Base-by-base conservation (phyloP, 1,140 invertebrate species). In the Drosophila punjabiensis region DNA sequence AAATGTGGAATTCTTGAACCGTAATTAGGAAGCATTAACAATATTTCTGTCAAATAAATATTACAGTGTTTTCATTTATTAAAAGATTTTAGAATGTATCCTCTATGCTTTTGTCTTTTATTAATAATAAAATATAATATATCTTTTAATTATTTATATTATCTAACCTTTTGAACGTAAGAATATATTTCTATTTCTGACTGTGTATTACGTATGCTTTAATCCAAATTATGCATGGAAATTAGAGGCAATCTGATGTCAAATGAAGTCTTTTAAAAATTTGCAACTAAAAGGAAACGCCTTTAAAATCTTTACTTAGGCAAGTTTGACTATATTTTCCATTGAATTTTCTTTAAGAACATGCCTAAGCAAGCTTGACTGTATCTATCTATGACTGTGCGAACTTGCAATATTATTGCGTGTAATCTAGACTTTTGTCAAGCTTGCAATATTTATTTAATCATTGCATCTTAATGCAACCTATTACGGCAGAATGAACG, bases 371-470 rank as follows among this genome's bases (percentile, higher is more conserved):
- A 18, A 18, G 14, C 8, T 43, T 5, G 3, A 35, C 68, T 53
- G 64, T 69, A 28, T 11, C 30, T 66, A 69, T 13, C 11, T 37
- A 11, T n/a, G 20, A 64, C 13, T 35, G 56, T 10, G 58, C 37
- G 11, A 66, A 14, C 58, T 45, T 8, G 58, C 30, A 32, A 41
- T 13, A 28, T 35, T 55, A 55, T 58, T 33, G 62, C 63, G 32
- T 56, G 18, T 43, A 45, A 68, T 55, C 39, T 50, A 5, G 24
- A 71, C 33, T 68, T 33, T 33, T 18, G 32, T 24, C 30, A 32
- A 37, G 39, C 37, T 52, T 6, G 39, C 35, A 47, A 75, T 58
- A 41, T 76, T 65, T 41, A 64, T 64, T 60, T 28, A 68, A 58
- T 58, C 55, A 39, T 37, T 58, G 32, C 55, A 28, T 28, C 35